phyloP scores from a whole-genome alignment of 2,113 vertebrate species.

The Hydrolagus affinis region DNA sequence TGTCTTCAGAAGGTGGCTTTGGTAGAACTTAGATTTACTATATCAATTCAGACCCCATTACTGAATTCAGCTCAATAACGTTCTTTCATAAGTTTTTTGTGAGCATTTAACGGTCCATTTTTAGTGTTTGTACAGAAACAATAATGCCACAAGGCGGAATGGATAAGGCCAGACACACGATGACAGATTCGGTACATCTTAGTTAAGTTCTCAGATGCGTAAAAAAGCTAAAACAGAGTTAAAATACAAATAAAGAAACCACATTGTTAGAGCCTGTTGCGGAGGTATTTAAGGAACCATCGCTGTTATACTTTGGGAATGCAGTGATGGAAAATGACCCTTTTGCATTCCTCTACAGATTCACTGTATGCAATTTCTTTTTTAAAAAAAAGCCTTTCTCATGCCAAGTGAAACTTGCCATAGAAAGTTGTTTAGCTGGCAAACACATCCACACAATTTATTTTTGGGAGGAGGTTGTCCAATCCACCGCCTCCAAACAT shows the following conservation, averaged over 20 bases:
- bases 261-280: background rate
- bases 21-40: no score
- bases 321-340: slow-evolving; percentile 30
- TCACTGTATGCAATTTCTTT: slow-evolving; percentile 2
- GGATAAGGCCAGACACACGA: no score
- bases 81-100: no score
- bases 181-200: no score
- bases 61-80: no score
- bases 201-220: background rate
- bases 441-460: background rate
- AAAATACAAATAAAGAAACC: background rate
- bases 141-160: no score
- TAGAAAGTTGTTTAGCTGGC: slow-evolving; percentile 23
- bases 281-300: background rate
- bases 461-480: slow-evolving; percentile 9
- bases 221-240: background rate
- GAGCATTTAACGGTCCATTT: no score
- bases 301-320: slow-evolving; percentile 12
- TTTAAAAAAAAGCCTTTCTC: slow-evolving; percentile 16
- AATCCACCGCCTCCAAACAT: background rate
- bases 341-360: slow-evolving; percentile 11
- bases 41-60: no score
- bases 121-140: no score
- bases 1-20: no score
- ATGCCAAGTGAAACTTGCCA: slow-evolving; percentile 14